Percentiles rank a stretch among this genome's conserved stretches.
Evolutionary conservation across 2,888 invertebrate species (phyloP).

Genomic region (Plebejus argus): DNA sequence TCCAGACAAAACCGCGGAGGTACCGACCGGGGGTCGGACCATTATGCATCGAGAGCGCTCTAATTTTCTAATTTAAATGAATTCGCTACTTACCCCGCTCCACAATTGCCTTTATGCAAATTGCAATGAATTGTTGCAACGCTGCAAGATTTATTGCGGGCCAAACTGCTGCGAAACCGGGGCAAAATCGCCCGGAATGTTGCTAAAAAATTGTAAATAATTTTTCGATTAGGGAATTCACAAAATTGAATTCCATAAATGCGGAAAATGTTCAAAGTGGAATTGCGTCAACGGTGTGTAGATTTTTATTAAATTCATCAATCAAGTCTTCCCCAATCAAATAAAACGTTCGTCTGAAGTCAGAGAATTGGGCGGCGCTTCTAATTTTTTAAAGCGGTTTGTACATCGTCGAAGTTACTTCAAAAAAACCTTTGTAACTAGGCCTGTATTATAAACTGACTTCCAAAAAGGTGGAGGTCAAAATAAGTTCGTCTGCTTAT

Average conservation of each 20-base stretch:
- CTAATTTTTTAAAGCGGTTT: not conserved
- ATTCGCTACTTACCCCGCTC: slow-evolving; percentile 3
- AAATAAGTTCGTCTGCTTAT: not conserved
- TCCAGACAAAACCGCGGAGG: not conserved
- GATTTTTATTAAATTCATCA: slow-evolving; percentile 19
- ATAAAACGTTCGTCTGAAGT: not conserved
- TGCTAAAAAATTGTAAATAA: not conserved
- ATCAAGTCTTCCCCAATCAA: slow-evolving; percentile 17
- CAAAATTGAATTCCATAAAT: slow-evolving; percentile 1
- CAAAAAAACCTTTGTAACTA: not conserved
- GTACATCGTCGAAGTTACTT: not conserved
- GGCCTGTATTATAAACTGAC: not conserved
- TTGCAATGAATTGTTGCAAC: slow-evolving; percentile 2
- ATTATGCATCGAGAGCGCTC: slow-evolving; percentile 17
- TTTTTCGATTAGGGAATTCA: not conserved
- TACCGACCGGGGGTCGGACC: not conserved
- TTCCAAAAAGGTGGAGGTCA: too few relatives aligned
- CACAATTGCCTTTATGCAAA: slow-evolving; percentile 22
- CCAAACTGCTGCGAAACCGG: not conserved
- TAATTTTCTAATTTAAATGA: slow-evolving; percentile 22
- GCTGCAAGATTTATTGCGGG: not conserved
- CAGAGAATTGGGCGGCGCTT: not conserved
- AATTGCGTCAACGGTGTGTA: slow-evolving; percentile 13
- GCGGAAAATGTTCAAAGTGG: slow-evolving; percentile 4
- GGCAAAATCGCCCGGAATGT: not conserved